Percentiles rank a stretch among this genome's conserved stretches.
Conservation (phyloP, 2,888 invertebrate genomes). For the Netelia fuscicornis region DNA sequence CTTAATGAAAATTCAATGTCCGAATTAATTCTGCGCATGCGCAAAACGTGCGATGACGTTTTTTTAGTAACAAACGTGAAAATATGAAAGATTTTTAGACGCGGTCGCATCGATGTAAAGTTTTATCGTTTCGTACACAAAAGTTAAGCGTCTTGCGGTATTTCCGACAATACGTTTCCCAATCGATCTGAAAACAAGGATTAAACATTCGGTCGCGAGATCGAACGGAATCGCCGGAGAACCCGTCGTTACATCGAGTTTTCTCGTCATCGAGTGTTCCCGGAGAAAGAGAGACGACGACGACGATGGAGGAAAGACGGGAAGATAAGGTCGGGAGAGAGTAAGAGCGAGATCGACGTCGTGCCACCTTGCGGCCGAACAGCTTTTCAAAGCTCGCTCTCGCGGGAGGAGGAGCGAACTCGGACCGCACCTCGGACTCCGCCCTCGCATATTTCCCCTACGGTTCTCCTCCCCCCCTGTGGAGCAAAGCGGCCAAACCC, state of each 20-base stretch:
- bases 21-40: no score
- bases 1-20: no score
- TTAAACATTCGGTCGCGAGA: conserved; percentile 12
- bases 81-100: no score
- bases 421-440: conserved; percentile 82
- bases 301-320: background rate
- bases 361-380: conserved; percentile 74
- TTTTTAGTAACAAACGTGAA: no score
- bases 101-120: background rate
- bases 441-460: conserved; percentile 75
- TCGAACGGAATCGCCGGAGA: conserved; percentile 8
- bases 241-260: conserved; percentile 9
- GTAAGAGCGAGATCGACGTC: conserved; percentile 18
- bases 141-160: background rate
- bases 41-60: no score
- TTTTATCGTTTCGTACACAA: conserved; percentile 1
- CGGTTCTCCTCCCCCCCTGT: conserved; percentile 65
- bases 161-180: background rate
- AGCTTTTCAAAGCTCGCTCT: conserved; percentile 75
- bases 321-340: background rate
- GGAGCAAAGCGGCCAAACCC: conserved; percentile 44
- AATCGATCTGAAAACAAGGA: conserved; percentile 27
- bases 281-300: conserved; percentile 42
- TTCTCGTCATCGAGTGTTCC: conserved; percentile 18
- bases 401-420: conserved; percentile 80